Evolutionary conservation across 2,888 invertebrate species (phyloP).

Genomic region (Erebia ligea): DNA sequence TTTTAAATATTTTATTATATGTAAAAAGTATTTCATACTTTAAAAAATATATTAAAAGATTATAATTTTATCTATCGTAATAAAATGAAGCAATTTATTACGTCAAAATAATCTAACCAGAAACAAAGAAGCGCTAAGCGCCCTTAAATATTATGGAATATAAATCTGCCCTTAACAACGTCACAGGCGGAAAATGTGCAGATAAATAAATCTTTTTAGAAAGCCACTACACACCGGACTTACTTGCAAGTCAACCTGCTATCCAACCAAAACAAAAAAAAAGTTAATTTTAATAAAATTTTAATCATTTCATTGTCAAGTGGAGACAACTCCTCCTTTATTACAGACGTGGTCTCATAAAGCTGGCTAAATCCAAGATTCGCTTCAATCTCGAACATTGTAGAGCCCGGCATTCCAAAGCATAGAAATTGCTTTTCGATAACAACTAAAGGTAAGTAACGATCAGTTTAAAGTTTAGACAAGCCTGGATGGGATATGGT

Average conservation of each 20-base stretch:
- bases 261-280: not conserved
- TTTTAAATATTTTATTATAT: too few relatives aligned
- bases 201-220: slow-evolving; percentile 19
- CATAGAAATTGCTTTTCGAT: too few relatives aligned
- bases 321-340: not conserved
- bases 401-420: too few relatives aligned
- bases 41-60: too few relatives aligned
- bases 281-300: not conserved
- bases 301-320: not conserved
- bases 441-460: too few relatives aligned
- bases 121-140: slow-evolving; percentile 1
- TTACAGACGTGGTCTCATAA: not conserved
- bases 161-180: slow-evolving; percentile 11
- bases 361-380: not conserved
- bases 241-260: not conserved
- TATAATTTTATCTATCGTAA: not conserved
- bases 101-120: not conserved
- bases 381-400: too few relatives aligned
- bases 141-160: slow-evolving; percentile 2
- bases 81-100: not conserved
- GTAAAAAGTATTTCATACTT: too few relatives aligned
- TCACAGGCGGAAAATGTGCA: slow-evolving; percentile 9
- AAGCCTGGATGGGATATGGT: too few relatives aligned
- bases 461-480: too few relatives aligned
- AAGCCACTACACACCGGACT: not conserved